phyloP scores from a whole-genome alignment of 2,797 vertebrate genomes.

The Alca torda region DNA sequence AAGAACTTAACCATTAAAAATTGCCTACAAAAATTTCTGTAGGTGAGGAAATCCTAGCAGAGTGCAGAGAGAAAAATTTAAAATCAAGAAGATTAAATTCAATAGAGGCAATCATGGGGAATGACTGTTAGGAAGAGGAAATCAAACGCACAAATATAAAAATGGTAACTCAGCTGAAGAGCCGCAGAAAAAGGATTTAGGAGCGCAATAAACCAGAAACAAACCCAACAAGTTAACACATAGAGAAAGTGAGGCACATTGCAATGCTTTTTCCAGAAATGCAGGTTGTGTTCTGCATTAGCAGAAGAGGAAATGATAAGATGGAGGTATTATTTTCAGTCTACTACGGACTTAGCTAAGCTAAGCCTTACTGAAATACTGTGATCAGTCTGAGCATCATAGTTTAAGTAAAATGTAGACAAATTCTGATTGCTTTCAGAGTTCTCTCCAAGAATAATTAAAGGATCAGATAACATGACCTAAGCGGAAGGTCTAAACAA shows the following conservation, averaged over 20 bases:
- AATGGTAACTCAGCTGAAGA: background rate
- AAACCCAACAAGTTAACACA: background rate
- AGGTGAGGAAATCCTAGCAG: background rate
- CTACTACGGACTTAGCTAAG: background rate
- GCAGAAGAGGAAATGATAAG: background rate
- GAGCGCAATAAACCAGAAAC: background rate
- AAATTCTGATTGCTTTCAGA: background rate
- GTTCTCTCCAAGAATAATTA: background rate
- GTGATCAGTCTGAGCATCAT: background rate
- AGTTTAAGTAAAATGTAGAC: background rate
- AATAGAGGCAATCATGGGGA: background rate
- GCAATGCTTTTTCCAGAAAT: background rate
- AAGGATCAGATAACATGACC: background rate
- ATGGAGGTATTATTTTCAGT: background rate
- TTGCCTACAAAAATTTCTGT: background rate
- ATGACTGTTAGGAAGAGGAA: background rate
- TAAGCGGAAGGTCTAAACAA: background rate
- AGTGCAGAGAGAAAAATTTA: background rate
- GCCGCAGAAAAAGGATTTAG: background rate
- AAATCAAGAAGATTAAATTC: background rate
- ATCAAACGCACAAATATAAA: background rate
- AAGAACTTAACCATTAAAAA: constrained; percentile 1
- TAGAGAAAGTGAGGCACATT: background rate
- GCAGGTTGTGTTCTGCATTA: background rate
- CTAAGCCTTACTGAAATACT: background rate